Evolutionary conservation across 37 sponge, comb jelly and placozoan genomes (phyloP), one percentile per base, ranked within the genome.

Genomic region (Lycopodina hypogea): DNA sequence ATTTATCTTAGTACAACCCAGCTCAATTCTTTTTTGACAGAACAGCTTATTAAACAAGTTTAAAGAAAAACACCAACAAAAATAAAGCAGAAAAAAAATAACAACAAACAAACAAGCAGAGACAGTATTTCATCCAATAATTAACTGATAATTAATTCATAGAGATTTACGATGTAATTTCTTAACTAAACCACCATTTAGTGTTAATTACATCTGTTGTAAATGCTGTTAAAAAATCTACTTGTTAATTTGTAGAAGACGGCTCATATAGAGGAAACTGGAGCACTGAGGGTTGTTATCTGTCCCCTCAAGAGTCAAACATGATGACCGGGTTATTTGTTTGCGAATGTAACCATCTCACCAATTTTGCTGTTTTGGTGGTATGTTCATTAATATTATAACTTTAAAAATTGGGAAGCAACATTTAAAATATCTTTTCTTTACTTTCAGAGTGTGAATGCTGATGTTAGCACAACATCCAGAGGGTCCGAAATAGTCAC

Each of bases 311-410:
- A n/a, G 66, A 45, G 48, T 45, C 48, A 4, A 45, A 81, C 62
- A 32, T 71, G 19, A 50, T 30, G 0, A 82, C 51, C 66, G 71
- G 72, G 0, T 41, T 33, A 24, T 56, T 81, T 36, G 30, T 36
- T 12, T 90, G 91, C 38, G 39, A 69, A 8, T 90, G 91, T 38
- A 66, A 48, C 40, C 91, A 90, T 78, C 76, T 90, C 60, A 90
- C 91, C 7, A 90, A 90, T 77, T 90, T 90, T 78, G 91, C 82
- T 15, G 63, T 77, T 3, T 45, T 88, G 30, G 83, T 88, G 78
- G 88, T 88, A 39, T 77, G 88, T 80, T 21, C 3, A n/a, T 28
- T 60, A 60, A 29, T n/a, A n/a, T 29, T 4, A 60, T 14, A 14
- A 19, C 18, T 18, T 53, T 14, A 19, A 18, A 18, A 53, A 14